phyloP scores from a whole-genome alignment of 2,113 vertebrate genomes.

The Anguilla rostrata region DNA sequence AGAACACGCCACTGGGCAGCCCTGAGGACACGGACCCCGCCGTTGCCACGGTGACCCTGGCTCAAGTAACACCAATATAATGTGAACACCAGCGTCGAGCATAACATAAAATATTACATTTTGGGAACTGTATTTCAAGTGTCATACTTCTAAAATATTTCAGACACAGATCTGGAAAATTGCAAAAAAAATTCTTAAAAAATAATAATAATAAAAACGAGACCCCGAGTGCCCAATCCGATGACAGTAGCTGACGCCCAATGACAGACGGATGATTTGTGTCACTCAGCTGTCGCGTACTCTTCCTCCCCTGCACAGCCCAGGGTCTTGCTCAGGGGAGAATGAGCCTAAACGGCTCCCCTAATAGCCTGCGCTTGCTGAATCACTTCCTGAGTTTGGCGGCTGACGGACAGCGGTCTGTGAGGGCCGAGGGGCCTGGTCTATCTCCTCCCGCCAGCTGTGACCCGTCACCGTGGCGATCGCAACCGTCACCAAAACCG shows the following conservation, averaged over 20 bases:
- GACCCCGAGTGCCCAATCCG: background rate
- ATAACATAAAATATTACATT: too few relatives aligned
- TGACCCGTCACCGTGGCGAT: background rate
- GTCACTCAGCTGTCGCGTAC: too few relatives aligned
- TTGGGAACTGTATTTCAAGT: too few relatives aligned
- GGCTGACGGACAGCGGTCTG: slow-evolving; percentile 23
- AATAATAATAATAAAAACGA: background rate
- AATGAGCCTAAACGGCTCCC: background rate
- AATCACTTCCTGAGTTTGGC: slow-evolving; percentile 29
- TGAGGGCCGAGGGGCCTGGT: background rate
- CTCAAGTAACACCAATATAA: too few relatives aligned
- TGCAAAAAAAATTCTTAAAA: background rate
- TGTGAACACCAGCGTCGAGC: too few relatives aligned
- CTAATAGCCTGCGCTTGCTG: slow-evolving; percentile 5
- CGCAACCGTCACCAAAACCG: background rate
- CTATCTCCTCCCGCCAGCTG: slow-evolving; percentile 23
- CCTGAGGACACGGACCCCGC: too few relatives aligned
- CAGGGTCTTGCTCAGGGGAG: background rate
- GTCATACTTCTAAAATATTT: background rate
- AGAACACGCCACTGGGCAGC: too few relatives aligned
- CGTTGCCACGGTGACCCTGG: too few relatives aligned
- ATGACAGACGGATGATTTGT: background rate
- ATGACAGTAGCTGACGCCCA: background rate
- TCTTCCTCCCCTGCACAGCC: background rate
- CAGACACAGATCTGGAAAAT: background rate